A percentile compares a stretch with the other conserved stretches of the same genome.
Evolutionary conservation across 2,888 invertebrate genomes (phyloP).

Genomic region (Phyllotreta cruciferae): DNA sequence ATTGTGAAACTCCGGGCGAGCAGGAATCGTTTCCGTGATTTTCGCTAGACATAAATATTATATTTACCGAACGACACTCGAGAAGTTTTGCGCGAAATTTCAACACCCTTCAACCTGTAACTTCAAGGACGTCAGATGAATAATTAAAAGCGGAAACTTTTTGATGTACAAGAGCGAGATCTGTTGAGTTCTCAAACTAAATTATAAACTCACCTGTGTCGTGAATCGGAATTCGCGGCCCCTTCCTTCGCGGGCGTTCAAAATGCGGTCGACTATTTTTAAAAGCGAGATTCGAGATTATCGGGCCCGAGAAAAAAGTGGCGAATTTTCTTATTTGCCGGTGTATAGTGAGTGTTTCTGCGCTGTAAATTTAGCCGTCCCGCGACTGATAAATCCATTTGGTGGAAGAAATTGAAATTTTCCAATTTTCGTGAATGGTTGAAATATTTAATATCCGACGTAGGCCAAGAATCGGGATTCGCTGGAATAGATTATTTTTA

Average conservation of each 20-base stretch:
- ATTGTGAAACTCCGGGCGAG: no score
- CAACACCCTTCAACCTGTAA: conserved; percentile 1
- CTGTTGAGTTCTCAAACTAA: conserved; percentile 18
- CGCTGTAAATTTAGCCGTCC: conserved; percentile 12
- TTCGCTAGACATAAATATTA: no score
- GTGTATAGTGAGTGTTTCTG: conserved; percentile 7
- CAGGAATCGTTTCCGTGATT: no score
- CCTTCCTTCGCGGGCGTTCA: conserved; percentile 2
- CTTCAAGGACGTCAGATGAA: conserved; percentile 11
- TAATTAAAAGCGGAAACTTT: conserved; percentile 22
- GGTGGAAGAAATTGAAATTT: conserved; percentile 32
- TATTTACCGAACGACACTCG: no score
- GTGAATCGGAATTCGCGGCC: conserved; percentile 11
- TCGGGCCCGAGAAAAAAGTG: not conserved
- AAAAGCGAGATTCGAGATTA: no score
- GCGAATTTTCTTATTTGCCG: not conserved
- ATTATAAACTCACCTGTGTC: conserved; percentile 25
- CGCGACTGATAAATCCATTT: conserved; percentile 28
- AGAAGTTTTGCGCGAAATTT: conserved; percentile 6
- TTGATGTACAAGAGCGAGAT: conserved; percentile 12
- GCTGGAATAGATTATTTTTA: conserved; percentile 30
- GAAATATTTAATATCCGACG: conserved; percentile 32
- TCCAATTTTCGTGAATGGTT: conserved; percentile 28
- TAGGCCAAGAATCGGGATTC: conserved; percentile 24
- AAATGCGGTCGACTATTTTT: no score